These are phyloP conservation scores for Marcusenius ussheri DNA, from an alignment of 2,113 vertebrate genomes.

Conservation along the genomic window DNA sequence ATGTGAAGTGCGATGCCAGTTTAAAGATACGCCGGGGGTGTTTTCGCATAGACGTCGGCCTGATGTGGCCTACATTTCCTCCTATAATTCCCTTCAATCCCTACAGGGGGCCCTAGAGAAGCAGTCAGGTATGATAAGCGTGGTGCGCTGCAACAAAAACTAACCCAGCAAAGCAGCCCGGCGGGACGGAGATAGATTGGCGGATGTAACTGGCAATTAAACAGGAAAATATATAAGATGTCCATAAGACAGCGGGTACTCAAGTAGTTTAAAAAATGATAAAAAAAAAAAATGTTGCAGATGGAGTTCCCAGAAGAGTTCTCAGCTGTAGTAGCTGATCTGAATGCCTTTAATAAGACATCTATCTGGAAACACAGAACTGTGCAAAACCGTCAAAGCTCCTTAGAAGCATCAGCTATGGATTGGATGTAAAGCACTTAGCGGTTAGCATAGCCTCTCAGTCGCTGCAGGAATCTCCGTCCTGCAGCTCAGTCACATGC, in stretches of 20 bases:
- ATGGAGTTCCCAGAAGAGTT: background rate
- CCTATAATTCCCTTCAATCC: background rate
- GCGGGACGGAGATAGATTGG: background rate
- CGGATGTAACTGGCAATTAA: background rate
- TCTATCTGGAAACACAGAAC: background rate
- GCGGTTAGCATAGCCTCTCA: background rate
- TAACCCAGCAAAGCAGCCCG: background rate
- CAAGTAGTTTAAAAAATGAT: background rate
- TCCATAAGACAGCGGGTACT: background rate
- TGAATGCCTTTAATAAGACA: background rate
- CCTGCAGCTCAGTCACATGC: background rate
- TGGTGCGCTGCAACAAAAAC: background rate
- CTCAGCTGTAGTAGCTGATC: background rate
- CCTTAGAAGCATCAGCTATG: background rate
- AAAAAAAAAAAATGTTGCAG: background rate
- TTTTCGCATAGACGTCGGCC: background rate
- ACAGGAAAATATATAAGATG: background rate
- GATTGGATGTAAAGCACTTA: background rate
- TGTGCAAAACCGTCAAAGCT: background rate
- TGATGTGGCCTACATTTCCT: background rate
- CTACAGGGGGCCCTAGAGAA: background rate
- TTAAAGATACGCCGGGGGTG: background rate
- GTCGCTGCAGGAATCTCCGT: background rate
- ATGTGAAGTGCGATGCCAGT: background rate
- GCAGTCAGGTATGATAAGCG: background rate